phyloP scores from a whole-genome alignment of 2,888 invertebrate species.

The Endomychus coccineus region DNA sequence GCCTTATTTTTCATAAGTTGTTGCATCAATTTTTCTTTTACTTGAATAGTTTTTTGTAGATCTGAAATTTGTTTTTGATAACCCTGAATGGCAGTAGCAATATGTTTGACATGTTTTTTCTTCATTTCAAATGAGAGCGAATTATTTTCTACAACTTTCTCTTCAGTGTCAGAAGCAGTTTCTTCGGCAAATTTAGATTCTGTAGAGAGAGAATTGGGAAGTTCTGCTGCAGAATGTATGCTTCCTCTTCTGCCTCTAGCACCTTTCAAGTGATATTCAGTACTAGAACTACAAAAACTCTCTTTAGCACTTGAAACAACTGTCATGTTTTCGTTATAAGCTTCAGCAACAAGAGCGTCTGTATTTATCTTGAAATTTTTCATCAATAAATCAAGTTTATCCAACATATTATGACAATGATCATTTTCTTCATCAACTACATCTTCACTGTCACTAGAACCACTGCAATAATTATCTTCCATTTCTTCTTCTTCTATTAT shows the following conservation, averaged over 20 bases:
- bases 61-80: conserved; percentile 65
- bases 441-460: conserved; percentile 33
- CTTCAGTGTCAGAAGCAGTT: conserved; percentile 19
- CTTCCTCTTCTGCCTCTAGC: conserved; percentile 40
- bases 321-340: conserved; percentile 20
- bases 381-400: conserved; percentile 65
- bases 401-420: conserved; percentile 58
- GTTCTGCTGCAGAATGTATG: conserved; percentile 40
- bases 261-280: conserved; percentile 37
- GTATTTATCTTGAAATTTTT: conserved; percentile 63
- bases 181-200: conserved; percentile 28
- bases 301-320: conserved; percentile 29
- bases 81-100: conserved; percentile 37
- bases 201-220: conserved; percentile 24
- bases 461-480: conserved; percentile 38
- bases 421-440: conserved; percentile 47
- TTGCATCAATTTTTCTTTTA: conserved; percentile 67
- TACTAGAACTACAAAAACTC: conserved; percentile 32
- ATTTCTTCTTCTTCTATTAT: conserved; percentile 51
- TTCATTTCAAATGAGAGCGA: conserved; percentile 29
- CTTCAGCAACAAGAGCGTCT: conserved; percentile 55
- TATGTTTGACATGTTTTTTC: conserved; percentile 36
- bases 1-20: conserved; percentile 57
- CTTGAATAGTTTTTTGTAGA: conserved; percentile 58
- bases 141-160: conserved; percentile 19